These are phyloP conservation scores for Chlamydotis undulata DNA, from an alignment of 2,113 vertebrate genomes.

Conservation along the genomic window DNA sequence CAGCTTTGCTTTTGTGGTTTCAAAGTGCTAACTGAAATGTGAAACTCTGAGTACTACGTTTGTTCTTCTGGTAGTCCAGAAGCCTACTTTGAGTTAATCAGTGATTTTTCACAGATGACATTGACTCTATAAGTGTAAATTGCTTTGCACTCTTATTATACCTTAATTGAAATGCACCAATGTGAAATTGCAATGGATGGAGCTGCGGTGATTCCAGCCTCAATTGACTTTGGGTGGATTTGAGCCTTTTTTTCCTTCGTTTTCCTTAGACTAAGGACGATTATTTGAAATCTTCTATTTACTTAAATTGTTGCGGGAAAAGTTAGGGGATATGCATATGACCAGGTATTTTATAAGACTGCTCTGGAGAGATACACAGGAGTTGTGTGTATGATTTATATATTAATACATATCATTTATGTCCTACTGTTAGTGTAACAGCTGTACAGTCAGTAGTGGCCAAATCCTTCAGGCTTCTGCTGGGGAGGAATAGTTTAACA, in stretches of 20 bases:
- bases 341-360: conserved; percentile 24
- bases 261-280: conserved; percentile 48
- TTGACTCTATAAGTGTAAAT: conserved; percentile 85
- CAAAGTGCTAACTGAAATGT: not conserved
- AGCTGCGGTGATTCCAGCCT: conserved; percentile 70
- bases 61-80: conserved; percentile 64
- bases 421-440: conserved; percentile 61
- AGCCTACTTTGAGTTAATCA: conserved; percentile 74
- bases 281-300: conserved; percentile 73
- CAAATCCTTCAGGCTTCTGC: conserved; percentile 51
- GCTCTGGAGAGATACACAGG: not conserved
- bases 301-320: conserved; percentile 68
- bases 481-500: conserved; percentile 62
- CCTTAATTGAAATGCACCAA: conserved; percentile 83
- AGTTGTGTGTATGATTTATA: conserved; percentile 36
- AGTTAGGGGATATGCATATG: not conserved
- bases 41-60: conserved; percentile 26
- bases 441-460: conserved; percentile 42
- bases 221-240: conserved; percentile 73
- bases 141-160: conserved; percentile 80
- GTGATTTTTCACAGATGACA: conserved; percentile 80
- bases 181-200: conserved; percentile 77
- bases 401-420: conserved; percentile 21
- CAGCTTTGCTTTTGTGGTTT: conserved; percentile 70
- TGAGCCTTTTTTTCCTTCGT: conserved; percentile 36